A percentile compares a stretch with the other conserved stretches of the same genome.
phyloP scores from a whole-genome alignment of 2,888 invertebrate species.

The Pharmacophagus antenor region DNA sequence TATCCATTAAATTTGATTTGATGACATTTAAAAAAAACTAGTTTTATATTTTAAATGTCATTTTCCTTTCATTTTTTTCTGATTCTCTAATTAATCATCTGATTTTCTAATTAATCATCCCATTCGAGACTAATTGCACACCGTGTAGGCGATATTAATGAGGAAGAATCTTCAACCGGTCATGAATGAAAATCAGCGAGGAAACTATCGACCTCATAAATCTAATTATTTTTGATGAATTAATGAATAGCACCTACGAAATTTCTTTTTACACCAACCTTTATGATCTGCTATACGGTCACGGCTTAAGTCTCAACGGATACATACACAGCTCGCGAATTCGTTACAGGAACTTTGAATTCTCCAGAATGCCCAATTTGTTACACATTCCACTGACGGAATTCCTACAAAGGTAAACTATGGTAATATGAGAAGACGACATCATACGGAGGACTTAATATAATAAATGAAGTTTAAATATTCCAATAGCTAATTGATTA shows the following conservation, averaged over 20 bases:
- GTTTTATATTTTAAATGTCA: too few species aligned
- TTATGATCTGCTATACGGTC: not conserved
- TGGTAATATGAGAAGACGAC: not conserved
- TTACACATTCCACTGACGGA: slow-evolving; percentile 10
- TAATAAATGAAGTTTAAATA: not conserved
- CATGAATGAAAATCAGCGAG: not conserved
- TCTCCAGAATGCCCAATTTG: slow-evolving; percentile 2
- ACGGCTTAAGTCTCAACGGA: not conserved
- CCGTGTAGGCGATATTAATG: not conserved
- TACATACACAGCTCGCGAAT: not conserved
- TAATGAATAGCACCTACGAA: not conserved
- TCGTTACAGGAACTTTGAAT: not conserved
- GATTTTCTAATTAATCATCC: too few species aligned
- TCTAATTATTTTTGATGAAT: not conserved
- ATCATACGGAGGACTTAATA: not conserved
- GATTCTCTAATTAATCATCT: too few species aligned
- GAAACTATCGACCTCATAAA: not conserved
- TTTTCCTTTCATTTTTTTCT: too few species aligned
- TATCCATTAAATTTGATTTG: too few species aligned
- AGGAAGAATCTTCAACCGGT: not conserved
- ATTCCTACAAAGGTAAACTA: slow-evolving; percentile 3
- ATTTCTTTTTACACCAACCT: not conserved
- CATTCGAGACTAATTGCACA: too few species aligned
- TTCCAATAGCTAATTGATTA: not conserved
- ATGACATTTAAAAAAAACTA: too few species aligned